Base-by-base conservation (phyloP, 2,113 vertebrate genomes). In the Orcinus orca region DNA sequence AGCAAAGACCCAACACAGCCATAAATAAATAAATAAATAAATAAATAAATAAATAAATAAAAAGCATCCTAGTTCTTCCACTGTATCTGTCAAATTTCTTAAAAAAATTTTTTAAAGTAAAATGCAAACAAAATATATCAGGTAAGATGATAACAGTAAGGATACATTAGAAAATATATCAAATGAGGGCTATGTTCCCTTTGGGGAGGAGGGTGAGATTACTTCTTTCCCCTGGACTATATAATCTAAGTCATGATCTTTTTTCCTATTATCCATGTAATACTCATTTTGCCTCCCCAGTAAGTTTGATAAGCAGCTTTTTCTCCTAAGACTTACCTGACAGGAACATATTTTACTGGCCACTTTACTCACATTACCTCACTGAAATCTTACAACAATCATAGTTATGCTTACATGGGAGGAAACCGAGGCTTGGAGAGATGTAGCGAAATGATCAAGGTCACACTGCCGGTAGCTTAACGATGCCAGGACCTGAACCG, bases 341-440 rank as follows among this genome's bases (percentile, higher is more conserved):
- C 18, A 92, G 23, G 13, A 21, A 82, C 12, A 80, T 74, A 70
- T 38, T 87, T 93, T 94, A 80, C 18, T 36, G 74, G 31, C 13
- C 38, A 60, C 15, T 83, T 94, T 14, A 92, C 26, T 67, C 67
- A 80, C 21, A 76, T 23, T 71, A 47, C 21, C 60, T 79, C 33
- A 71, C 14, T 96, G 79, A 89, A 95, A 95, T 91, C 60, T 65
- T 89, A 60, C 10, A 88, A 73, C 29, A 47, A 63, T 65, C 58
- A 47, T 20, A 86, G 73, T 60, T 88, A 90, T 7, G 85, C 17
- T 88, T 79, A 92, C 60, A 60, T 1, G 44, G 50, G 18, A 82
- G 33, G 12, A 96, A 89, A 91, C 65, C 73, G 31, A 93, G 87
- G 55, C 29, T 58, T 84, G 17, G 50, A 84, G 14, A 91, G 50